Evolutionary conservation across 2,797 vertebrate species (phyloP), one percentile per base, ranked within the genome.

Genomic region (Diceros bicornis): DNA sequence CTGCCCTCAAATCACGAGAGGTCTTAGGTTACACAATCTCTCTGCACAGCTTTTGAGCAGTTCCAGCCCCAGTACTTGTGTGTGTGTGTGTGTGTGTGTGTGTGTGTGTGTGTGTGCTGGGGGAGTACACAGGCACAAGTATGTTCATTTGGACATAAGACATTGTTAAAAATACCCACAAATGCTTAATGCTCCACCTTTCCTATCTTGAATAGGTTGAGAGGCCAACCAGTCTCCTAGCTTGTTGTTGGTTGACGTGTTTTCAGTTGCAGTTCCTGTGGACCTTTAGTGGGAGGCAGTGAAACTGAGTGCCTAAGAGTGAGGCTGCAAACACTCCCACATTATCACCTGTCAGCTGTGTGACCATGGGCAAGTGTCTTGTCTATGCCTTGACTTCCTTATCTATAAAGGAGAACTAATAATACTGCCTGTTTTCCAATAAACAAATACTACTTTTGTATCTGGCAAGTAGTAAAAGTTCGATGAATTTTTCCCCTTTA

Each of bases 51-150:
- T 74, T 95, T 29, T 21, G 34, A 83, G 37, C 12, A 32, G 18
- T 32, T 66, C 8, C 10, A 61, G 32, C 34, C 34, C 2, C 2
- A 1, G 25, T 10, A 18, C 0, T 0, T 34, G 7, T 32, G 7
- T 68, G 21, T 52, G 0, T 84, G 37, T 41, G 11, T 81, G 9
- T 18, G 29, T 17, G 32, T 69, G 16, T 90, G 25, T 25, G 9
- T 47, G 9, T 7, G 34, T 41, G 2, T 59, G 2, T 61, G 1
- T 64, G 14, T 79, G 32, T 34, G 29, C 59, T 44, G 17, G 7
- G 10, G 25, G 0, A 29, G 0, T 55, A 47, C 25, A 44, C 13
- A 68, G 71, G 32, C 12, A 6, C 29, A 79, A 16, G 27, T 78
- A 34, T 17, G 14, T 41, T 83, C 21, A 9, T 34, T 71, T 61